Base-by-base conservation (phyloP, 1,140 invertebrate genomes). In the Lepidostoma basale region DNA sequence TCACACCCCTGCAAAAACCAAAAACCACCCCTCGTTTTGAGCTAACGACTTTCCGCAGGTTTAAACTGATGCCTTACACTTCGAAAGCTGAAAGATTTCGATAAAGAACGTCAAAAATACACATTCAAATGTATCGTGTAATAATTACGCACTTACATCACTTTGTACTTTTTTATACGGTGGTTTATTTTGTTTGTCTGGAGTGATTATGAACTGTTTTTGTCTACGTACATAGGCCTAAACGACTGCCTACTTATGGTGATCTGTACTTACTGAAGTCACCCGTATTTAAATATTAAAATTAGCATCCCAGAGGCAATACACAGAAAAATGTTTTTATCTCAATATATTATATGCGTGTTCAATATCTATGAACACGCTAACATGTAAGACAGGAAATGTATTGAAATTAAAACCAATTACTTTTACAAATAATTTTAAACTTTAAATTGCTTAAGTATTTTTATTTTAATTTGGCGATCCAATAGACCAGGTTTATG, bases 281-380 rank as follows among this genome's bases (percentile, higher is more conserved):
- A 8, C 26, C 8, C 42, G 58, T 60, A 60, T 60, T 60, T 60
- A 60, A 60, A 60, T 60, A 60, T 60, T 60, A 60, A 60, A 60
- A 60, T 60, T 30, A 60, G 33, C 16, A 16, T 14, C 20, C 12
- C 44, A 3, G 12, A n/a, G 44, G 2, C 2, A 2, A 16, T 45
- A 16, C 3, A n/a, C 44, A 12, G 33, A 36, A 36, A 36, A 36
- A n/a, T n/a, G n/a, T n/a, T n/a, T n/a, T n/a, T n/a, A n/a, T n/a
- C n/a, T n/a, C n/a, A n/a, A n/a, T n/a, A n/a, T n/a, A n/a, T n/a
- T n/a, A n/a, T n/a, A n/a, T n/a, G n/a, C n/a, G n/a, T n/a, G n/a
- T n/a, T n/a, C n/a, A n/a, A n/a, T n/a, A n/a, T n/a, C n/a, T n/a
- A n/a, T n/a, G n/a, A n/a, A n/a, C n/a, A n/a, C n/a, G n/a, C n/a